Conservation (phyloP, 2,888 invertebrate species). For the Rhamphomyia laevipes region DNA sequence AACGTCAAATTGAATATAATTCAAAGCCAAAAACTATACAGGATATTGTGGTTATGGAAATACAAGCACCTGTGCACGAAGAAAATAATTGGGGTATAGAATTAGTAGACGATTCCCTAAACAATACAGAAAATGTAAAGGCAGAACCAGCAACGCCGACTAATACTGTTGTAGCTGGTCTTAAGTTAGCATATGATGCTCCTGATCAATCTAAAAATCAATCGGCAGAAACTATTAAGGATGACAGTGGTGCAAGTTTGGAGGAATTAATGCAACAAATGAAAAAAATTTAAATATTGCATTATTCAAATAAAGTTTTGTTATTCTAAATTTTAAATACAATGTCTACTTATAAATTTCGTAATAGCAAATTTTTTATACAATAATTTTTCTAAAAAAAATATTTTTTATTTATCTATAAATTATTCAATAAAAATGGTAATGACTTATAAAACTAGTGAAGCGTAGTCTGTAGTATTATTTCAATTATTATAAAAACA, state of each 20-base stretch:
- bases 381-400: no score
- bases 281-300: constrained; percentile 62
- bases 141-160: constrained; percentile 28
- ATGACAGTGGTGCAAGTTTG: constrained; percentile 41
- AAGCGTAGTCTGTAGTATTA: no score
- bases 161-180: constrained; percentile 21
- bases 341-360: no score
- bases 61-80: constrained; percentile 60
- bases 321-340: background rate
- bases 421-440: no score
- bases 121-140: background rate
- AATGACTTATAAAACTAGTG: no score
- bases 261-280: constrained; percentile 89
- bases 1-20: constrained; percentile 52
- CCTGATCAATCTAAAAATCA: constrained; percentile 41
- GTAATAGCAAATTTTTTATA: no score
- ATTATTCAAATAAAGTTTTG: background rate
- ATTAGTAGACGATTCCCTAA: constrained; percentile 41
- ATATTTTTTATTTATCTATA: no score
- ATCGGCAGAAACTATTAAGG: constrained; percentile 13
- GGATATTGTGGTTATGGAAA: constrained; percentile 33
- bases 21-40: constrained; percentile 43
- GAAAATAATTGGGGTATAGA: constrained; percentile 90
- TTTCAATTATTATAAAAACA: no score
- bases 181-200: constrained; percentile 60